These are phyloP conservation scores for Drosophila tani DNA, from an alignment of 1,140 invertebrate genomes.

Conservation along the genomic window DNA sequence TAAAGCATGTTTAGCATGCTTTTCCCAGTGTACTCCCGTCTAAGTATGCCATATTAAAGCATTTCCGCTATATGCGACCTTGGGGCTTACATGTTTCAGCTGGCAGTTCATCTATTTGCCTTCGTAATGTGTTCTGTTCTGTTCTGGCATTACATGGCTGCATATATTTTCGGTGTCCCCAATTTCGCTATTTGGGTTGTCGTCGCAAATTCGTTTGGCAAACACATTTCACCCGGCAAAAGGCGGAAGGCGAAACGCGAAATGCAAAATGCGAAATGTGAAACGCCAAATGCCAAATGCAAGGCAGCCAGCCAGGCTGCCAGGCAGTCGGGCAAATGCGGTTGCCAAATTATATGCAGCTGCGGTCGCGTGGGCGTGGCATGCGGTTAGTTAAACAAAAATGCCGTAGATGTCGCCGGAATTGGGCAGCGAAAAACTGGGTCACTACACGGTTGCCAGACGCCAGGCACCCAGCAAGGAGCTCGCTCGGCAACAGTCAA, in stretches of 20 bases:
- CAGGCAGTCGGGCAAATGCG: conserved; percentile 38
- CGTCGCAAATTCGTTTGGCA: conserved; percentile 39
- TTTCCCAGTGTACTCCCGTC: background rate
- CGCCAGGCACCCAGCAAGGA: conserved; percentile 9
- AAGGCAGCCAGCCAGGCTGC: conserved; percentile 10
- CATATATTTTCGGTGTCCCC: conserved; percentile 18
- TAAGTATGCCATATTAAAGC: conserved; percentile 14
- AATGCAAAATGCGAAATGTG: conserved; percentile 12
- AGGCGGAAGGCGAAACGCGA: conserved; percentile 16
- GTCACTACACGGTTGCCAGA: conserved; percentile 49
- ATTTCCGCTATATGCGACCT: conserved; percentile 27
- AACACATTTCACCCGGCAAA: conserved; percentile 36
- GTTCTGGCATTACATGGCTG: conserved; percentile 14
- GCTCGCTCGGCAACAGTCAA: conserved; percentile 31
- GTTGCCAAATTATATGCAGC: conserved; percentile 67
- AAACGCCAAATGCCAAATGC: conserved; percentile 34
- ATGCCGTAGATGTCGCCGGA: conserved; percentile 24
- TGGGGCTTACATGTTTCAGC: conserved; percentile 13
- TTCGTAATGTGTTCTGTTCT: conserved; percentile 10
- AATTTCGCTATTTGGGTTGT: conserved; percentile 27
- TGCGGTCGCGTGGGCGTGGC: conserved; percentile 58
- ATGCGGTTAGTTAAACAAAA: conserved; percentile 73
- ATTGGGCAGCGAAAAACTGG: conserved; percentile 39
- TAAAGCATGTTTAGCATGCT: background rate
- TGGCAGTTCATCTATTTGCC: conserved; percentile 22